A percentile compares a stretch with the other conserved stretches of the same genome.
These are phyloP conservation scores for Alexandromys fortis DNA, from an alignment of 2,113 vertebrate genomes.

Conservation along the genomic window DNA sequence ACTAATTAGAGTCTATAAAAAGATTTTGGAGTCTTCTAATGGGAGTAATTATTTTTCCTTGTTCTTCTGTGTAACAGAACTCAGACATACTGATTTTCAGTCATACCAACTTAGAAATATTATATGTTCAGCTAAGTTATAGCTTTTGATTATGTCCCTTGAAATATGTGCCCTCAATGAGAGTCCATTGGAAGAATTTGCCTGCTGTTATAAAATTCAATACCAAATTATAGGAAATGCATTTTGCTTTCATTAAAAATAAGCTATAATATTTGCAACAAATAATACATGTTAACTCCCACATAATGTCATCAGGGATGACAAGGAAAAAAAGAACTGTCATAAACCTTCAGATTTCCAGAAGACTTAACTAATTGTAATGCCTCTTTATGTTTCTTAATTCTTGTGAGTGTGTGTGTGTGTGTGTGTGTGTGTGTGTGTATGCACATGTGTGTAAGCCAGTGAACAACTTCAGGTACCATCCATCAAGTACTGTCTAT, in stretches of 20 bases:
- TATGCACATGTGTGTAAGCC: neutral
- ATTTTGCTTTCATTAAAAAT: constrained; percentile 57
- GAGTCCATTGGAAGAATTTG: constrained; percentile 71
- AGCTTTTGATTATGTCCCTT: constrained; percentile 78
- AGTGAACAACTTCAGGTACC: neutral
- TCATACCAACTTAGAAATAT: constrained; percentile 84
- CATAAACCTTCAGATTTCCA: neutral
- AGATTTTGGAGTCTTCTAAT: constrained; percentile 76
- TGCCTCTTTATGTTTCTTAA: neutral
- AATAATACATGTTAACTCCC: constrained; percentile 43
- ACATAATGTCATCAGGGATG: neutral
- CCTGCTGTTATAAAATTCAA: constrained; percentile 73
- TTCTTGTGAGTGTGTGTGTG: neutral
- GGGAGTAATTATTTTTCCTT: constrained; percentile 75
- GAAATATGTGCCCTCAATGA: constrained; percentile 69
- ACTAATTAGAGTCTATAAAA: constrained; percentile 78
- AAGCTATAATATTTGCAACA: constrained; percentile 55
- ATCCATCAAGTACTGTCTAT: neutral
- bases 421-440: neutral
- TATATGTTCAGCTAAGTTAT: constrained; percentile 77
- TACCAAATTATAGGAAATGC: constrained; percentile 55
- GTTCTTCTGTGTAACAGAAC: constrained; percentile 77
- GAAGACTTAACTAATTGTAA: neutral
- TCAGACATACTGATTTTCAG: constrained; percentile 76
- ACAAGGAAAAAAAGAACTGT: neutral